Evolutionary conservation across 2,888 invertebrate genomes (phyloP), one percentile per base, ranked within the genome.

Genomic region (Atrina japonica): DNA sequence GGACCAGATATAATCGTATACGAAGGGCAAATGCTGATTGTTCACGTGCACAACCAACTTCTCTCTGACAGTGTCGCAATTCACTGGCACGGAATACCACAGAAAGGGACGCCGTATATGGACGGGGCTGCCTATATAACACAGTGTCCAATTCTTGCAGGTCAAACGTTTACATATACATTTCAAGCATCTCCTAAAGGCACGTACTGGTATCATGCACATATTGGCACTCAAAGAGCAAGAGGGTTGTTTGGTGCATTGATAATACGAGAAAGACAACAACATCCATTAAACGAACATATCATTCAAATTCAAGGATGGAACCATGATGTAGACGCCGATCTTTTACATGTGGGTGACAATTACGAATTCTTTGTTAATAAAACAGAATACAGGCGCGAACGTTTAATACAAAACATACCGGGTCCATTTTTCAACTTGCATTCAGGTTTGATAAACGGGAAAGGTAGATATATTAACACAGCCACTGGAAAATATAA

Each of bases 71-170:
- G n/a, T n/a, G n/a, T n/a, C n/a, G n/a, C n/a, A n/a, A n/a, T n/a
- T n/a, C n/a, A n/a, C n/a, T n/a, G n/a, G n/a, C n/a, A n/a, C n/a
- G n/a, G n/a, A n/a, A n/a, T 88, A 16, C 82, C 79, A 49, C 85
- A 86, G 70, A 43, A 23, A 7, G 80, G 71, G 1, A 85, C 84
- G 5, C 84, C 85, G 1, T 86, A 69, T 81, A 87, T 80, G 85
- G 84, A 88, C 59, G 87, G 88, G 0, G 83, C 83, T 3, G 77
- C 84, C 2, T 84, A 73, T 25, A 73, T 87, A 9, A 80, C 83
- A 16, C 88, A 89, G 73, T 89, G 88, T 41, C 88, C 88, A 3
- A 87, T 88, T 7, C 71, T 66, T 0, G 83, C 86, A 0, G 79
- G 80, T 9, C 83, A 84, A 59, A 75, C 77, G 2, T 89, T 88